Evolutionary conservation across 2,113 vertebrate genomes (phyloP).

Genomic region (Martes martes): DNA sequence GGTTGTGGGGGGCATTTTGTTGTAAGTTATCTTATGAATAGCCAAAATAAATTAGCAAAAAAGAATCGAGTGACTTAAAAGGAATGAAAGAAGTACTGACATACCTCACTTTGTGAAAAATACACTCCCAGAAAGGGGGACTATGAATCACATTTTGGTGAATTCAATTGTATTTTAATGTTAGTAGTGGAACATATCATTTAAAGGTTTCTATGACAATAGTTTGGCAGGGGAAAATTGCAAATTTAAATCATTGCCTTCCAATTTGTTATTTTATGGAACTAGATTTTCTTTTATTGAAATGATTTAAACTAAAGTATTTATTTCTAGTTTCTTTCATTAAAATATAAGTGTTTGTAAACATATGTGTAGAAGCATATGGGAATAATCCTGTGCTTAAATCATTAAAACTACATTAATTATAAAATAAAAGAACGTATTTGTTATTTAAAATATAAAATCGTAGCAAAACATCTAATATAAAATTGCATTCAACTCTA

Average conservation of each 20-base stretch:
- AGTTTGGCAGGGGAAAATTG: neutral
- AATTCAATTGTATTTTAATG: slow-evolving; percentile 18
- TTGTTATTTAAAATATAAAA: slow-evolving; percentile 16
- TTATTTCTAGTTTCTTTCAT: neutral
- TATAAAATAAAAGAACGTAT: neutral
- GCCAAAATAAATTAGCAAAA: neutral
- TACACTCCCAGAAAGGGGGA: neutral
- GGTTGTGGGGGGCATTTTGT: neutral
- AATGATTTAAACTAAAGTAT: slow-evolving; percentile 10
- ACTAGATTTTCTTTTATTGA: slow-evolving; percentile 8
- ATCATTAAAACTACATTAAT: neutral
- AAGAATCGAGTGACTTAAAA: neutral
- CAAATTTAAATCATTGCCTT: slow-evolving; percentile 4
- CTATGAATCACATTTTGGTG: neutral
- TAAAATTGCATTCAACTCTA: neutral
- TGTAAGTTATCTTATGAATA: neutral
- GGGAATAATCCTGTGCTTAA: neutral
- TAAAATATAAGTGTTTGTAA: neutral
- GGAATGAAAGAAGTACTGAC: neutral
- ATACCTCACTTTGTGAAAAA: neutral
- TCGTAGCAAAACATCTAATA: neutral
- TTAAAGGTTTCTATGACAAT: neutral
- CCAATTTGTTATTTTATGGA: slow-evolving; percentile 28
- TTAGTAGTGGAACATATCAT: neutral
- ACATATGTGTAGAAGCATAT: neutral